Percentiles rank a stretch among this genome's conserved stretches.
phyloP scores from a whole-genome alignment of 2,113 vertebrate species.

The Numenius arquata region DNA sequence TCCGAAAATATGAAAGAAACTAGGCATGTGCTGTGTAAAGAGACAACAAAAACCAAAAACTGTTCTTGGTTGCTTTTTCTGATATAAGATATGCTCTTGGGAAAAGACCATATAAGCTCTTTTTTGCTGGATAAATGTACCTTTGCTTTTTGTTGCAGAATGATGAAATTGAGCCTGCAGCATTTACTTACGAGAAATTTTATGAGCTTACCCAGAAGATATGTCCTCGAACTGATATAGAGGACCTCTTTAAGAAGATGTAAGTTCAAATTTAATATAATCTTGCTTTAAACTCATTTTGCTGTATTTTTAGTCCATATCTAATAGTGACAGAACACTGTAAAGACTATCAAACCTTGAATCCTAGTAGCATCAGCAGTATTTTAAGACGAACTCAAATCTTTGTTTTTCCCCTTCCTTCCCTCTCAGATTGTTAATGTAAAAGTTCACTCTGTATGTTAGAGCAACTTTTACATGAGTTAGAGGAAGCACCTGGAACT shows the following conservation, averaged over 20 bases:
- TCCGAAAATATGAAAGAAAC: background rate
- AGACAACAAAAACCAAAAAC: no score
- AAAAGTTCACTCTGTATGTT: slow-evolving; percentile 60
- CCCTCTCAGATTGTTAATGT: slow-evolving; percentile 27
- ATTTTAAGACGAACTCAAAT: background rate
- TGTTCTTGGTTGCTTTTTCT: background rate
- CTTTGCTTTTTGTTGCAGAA: slow-evolving; percentile 79
- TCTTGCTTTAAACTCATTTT: background rate
- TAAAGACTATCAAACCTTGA: background rate
- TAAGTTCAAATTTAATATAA: slow-evolving; percentile 71
- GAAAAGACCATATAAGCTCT: background rate
- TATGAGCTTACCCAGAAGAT: slow-evolving; percentile 99
- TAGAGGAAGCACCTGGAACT: slow-evolving; percentile 62
- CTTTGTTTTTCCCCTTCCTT: slow-evolving; percentile 7
- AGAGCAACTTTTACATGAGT: slow-evolving; percentile 61
- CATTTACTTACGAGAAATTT: slow-evolving; percentile 97
- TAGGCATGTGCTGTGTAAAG: background rate
- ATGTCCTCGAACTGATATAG: slow-evolving; percentile 96
- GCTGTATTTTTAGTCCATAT: slow-evolving; percentile 37
- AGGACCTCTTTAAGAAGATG: slow-evolving; percentile 98
- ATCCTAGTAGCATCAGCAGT: background rate
- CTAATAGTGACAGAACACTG: background rate
- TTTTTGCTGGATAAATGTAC: background rate
- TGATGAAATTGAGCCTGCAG: slow-evolving; percentile 93
- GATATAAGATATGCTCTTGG: background rate